Evolutionary conservation across 2,113 vertebrate species (phyloP).

Genomic region (Meriones unguiculatus): DNA sequence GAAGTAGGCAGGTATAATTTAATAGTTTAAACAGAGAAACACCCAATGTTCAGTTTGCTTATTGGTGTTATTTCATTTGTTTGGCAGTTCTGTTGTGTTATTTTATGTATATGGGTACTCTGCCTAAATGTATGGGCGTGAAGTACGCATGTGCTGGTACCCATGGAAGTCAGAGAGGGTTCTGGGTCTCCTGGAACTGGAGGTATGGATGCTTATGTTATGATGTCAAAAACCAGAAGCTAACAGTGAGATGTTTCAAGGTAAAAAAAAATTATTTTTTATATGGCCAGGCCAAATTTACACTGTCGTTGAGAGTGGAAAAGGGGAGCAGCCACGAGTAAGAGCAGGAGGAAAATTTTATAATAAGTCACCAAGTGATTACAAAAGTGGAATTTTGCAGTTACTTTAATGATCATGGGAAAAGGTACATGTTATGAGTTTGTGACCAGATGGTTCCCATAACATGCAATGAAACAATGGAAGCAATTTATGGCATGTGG

Average conservation of each 20-base stretch:
- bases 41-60: background rate
- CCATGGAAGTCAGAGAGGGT: background rate
- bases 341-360: background rate
- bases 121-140: background rate
- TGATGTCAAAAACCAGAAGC: background rate
- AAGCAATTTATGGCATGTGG: background rate
- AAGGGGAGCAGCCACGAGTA: background rate
- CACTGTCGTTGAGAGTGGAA: too few relatives aligned
- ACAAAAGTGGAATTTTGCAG: background rate
- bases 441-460: background rate
- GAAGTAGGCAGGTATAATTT: slow-evolving; percentile 24
- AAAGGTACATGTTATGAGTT: background rate
- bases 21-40: slow-evolving; percentile 45
- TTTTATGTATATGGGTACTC: background rate
- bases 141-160: background rate
- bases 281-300: background rate
- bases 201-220: background rate
- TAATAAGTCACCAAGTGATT: background rate
- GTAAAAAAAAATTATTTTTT: background rate
- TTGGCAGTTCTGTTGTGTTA: background rate
- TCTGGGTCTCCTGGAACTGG: background rate
- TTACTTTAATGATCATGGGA: background rate
- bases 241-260: background rate
- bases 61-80: background rate
- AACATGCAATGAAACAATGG: background rate